Conservation (phyloP, 1,140 invertebrate genomes). For the Diorhabda sublineata region DNA sequence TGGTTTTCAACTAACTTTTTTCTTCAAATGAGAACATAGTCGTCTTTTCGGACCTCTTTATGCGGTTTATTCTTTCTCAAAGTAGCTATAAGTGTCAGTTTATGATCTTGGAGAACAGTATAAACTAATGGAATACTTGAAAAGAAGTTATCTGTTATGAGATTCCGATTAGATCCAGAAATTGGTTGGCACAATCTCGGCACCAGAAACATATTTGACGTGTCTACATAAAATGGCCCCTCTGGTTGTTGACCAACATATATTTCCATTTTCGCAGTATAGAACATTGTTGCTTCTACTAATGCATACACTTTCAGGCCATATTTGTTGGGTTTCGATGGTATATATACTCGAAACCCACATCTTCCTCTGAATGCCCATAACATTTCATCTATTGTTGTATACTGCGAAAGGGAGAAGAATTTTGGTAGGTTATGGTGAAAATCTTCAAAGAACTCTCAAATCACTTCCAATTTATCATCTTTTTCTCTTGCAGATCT, state of each 20-base stretch:
- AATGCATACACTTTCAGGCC: constrained; percentile 27
- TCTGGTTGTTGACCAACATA: constrained; percentile 25
- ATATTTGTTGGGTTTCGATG: constrained; percentile 29
- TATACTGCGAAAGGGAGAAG: constrained; percentile 16
- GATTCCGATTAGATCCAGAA: constrained; percentile 13
- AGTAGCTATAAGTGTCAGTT: constrained; percentile 19
- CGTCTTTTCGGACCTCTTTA: constrained; percentile 4
- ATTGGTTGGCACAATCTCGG: constrained; percentile 20
- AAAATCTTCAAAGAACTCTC: constrained; percentile 22
- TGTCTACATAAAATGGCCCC: constrained; percentile 6
- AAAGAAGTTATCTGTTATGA: constrained; percentile 28
- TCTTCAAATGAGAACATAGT: constrained; percentile 14
- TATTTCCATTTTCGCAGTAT: constrained; percentile 27
- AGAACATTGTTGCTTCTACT: constrained; percentile 26
- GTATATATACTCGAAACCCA: constrained; percentile 26
- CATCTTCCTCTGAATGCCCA: constrained; percentile 29
- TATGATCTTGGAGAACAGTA: constrained; percentile 1
- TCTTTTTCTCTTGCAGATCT: constrained; percentile 8
- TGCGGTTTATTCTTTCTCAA: constrained; percentile 22
- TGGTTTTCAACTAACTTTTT: constrained; percentile 6
- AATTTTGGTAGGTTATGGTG: constrained; percentile 14
- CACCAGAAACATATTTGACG: no score
- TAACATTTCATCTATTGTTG: constrained; percentile 29
- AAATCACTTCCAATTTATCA: constrained; percentile 15
- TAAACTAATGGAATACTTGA: constrained; percentile 11